These are phyloP conservation scores for Microtus pennsylvanicus DNA, from an alignment of 2,113 vertebrate species.

Conservation along the genomic window DNA sequence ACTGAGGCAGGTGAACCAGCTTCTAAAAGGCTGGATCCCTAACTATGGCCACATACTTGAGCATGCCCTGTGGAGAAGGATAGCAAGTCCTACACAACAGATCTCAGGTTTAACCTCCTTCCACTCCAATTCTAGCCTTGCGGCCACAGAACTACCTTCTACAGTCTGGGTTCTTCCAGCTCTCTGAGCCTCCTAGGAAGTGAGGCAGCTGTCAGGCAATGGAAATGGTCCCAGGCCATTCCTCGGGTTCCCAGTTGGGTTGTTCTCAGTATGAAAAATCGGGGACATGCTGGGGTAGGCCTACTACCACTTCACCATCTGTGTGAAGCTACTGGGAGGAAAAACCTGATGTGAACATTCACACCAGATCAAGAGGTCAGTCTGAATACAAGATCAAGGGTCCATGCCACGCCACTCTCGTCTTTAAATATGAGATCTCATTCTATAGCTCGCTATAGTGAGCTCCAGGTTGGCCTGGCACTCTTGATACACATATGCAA, in stretches of 20 bases:
- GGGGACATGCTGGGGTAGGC: fast-evolving
- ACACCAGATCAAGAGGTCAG: not conserved
- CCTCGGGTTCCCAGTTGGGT: fast-evolving
- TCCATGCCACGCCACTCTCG: too few relatives aligned
- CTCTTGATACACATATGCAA: not conserved
- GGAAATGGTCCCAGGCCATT: too few relatives aligned
- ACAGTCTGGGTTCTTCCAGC: not conserved
- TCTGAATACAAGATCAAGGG: not conserved
- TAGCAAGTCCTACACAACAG: fast-evolving
- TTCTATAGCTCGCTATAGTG: not conserved
- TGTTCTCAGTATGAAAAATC: not conserved
- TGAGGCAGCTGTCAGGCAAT: too few relatives aligned
- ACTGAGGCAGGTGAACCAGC: fast-evolving
- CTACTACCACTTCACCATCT: not conserved
- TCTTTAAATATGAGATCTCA: not conserved
- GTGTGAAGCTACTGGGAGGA: not conserved
- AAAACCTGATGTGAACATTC: not conserved
- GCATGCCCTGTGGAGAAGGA: not conserved
- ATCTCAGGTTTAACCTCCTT: too few relatives aligned
- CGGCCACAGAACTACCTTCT: fast-evolving
- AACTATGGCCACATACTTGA: too few relatives aligned
- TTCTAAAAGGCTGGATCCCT: not conserved
- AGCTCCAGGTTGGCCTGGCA: not conserved
- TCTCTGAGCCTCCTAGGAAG: fast-evolving
- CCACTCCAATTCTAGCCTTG: not conserved